phyloP scores from a whole-genome alignment of 1,140 invertebrate species.

The Cherax quadricarinatus region DNA sequence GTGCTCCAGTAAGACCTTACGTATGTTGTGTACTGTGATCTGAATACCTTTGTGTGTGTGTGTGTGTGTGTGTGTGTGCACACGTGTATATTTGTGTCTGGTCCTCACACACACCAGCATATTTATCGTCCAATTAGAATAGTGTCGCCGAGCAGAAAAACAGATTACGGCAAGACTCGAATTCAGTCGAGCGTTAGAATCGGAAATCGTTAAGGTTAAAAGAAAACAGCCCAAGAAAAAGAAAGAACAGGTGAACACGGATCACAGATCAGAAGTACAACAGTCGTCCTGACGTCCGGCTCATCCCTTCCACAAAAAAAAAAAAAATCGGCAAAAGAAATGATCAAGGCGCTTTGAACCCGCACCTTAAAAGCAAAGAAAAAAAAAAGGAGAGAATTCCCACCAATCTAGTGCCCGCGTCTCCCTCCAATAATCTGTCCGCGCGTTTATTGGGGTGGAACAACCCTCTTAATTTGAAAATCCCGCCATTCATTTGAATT shows the following conservation, averaged over 20 bases:
- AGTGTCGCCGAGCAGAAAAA: slow-evolving; percentile 58
- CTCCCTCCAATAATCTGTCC: slow-evolving; percentile 67
- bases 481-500: slow-evolving; percentile 71
- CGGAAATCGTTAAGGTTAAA: background rate
- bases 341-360: slow-evolving; percentile 39
- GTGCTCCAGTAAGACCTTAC: no score
- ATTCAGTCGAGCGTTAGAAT: slow-evolving; percentile 24
- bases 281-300: background rate
- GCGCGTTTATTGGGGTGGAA: slow-evolving; percentile 68
- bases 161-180: slow-evolving; percentile 52
- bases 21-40: no score
- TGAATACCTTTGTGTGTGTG: background rate
- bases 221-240: slow-evolving; percentile 2
- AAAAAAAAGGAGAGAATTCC: slow-evolving; percentile 49
- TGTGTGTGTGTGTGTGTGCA: slow-evolving; percentile 7
- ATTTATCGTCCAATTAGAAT: slow-evolving; percentile 67
- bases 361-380: slow-evolving; percentile 27
- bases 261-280: background rate
- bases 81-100: background rate
- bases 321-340: background rate
- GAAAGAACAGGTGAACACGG: background rate
- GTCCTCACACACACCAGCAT: slow-evolving; percentile 35
- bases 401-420: slow-evolving; percentile 47
- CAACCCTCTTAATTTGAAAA: slow-evolving; percentile 71
- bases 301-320: background rate